Evolutionary conservation across 1,140 invertebrate genomes (phyloP), one percentile per base, ranked within the genome.

Genomic region (Pantala flavescens): DNA sequence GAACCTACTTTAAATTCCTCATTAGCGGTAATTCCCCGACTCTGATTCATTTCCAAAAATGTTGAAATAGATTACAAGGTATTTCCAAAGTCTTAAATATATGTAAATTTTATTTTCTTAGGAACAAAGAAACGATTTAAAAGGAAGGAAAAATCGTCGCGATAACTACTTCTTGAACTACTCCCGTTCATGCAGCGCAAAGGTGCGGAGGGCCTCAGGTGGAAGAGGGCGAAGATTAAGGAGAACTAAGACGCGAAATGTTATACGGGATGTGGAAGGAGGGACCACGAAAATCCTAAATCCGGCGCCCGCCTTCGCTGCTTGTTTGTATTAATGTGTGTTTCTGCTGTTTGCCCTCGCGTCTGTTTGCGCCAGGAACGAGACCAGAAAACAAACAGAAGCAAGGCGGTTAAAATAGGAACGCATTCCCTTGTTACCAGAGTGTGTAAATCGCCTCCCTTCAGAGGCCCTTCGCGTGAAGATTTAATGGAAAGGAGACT

Each of bases 341-440:
- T 63, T 63, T 63, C 49, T 63, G 3, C 16, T 63, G 49, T 63
- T 63, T 63, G 49, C 49, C 12, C 12, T 63, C 49, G 49, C 49
- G 49, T 63, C 49, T 63, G 49, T 63, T 63, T 63, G 49, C 49
- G 49, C 49, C 49, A 63, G 49, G 49, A 63, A 63, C 49, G 49
- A 63, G 49, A 63, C 49, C 49, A 63, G 49, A 63, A 63, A 63
- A 63, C 49, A 63, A 63, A 63, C 49, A 63, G 49, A 63, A 63
- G 49, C 49, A 63, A 63, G 49, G 49, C 49, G 49, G 49, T 63
- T 63, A 21, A 63, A 63, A 63, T 63, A 63, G 49, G 49, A 63
- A 63, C 12, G 49, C 49, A 12, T 63, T 7, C n/a, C n/a, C n/a
- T n/a, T n/a, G n/a, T n/a, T n/a, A n/a, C n/a, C n/a, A n/a, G n/a